Conservation (phyloP, 1,140 invertebrate species). For the Portunus trituberculatus region DNA sequence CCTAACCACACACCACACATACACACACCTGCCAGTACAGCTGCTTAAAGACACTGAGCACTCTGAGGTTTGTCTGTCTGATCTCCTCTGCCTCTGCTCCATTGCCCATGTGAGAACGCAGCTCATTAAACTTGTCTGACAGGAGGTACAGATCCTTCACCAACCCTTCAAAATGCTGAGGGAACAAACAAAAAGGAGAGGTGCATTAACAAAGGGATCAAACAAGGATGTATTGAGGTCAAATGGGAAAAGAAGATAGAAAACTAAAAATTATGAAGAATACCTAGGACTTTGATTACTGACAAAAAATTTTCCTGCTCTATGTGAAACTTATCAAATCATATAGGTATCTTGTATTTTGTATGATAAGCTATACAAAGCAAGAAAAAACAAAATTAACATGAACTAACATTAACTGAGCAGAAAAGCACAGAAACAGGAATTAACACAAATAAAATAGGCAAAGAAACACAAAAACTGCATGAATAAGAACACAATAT, state of each 20-base stretch:
- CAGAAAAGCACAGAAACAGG: too few species aligned
- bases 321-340: too few species aligned
- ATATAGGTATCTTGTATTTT: too few species aligned
- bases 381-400: too few species aligned
- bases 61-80: constrained; percentile 57
- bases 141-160: constrained; percentile 60
- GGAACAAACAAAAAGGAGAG: background rate
- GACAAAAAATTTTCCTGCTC: too few species aligned
- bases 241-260: too few species aligned
- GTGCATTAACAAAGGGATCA: background rate
- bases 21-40: constrained; percentile 35
- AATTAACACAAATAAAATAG: background rate
- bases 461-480: background rate
- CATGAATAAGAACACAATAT: background rate
- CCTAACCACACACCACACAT: too few species aligned
- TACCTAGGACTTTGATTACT: too few species aligned
- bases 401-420: too few species aligned
- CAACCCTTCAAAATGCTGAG: constrained; percentile 61
- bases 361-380: too few species aligned
- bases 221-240: too few species aligned
- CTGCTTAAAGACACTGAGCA: constrained; percentile 52
- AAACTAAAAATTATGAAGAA: too few species aligned
- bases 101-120: constrained; percentile 27
- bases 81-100: constrained; percentile 47
- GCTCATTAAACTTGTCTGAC: constrained; percentile 56